phyloP scores from a whole-genome alignment of 2,888 invertebrate species.

The Rhagophthalmus giganteus region DNA sequence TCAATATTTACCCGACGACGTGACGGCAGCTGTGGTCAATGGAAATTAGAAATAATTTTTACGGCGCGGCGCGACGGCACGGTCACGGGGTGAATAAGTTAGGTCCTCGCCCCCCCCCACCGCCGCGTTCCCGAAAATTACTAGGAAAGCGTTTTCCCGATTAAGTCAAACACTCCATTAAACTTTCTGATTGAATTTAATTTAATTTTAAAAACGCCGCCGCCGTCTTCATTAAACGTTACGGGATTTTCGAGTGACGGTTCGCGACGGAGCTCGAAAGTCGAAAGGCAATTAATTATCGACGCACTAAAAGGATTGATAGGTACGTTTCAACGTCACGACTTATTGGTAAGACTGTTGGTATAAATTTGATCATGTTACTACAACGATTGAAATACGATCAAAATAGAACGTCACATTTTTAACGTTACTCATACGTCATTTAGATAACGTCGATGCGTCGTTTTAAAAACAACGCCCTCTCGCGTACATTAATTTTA shows the following conservation, averaged over 20 bases:
- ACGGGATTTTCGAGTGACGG: slow-evolving; percentile 28
- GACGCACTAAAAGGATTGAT: too few species aligned
- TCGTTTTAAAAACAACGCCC: too few species aligned
- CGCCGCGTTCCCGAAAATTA: slow-evolving; percentile 28
- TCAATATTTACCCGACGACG: slow-evolving; percentile 39
- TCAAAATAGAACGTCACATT: too few species aligned
- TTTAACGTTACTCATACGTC: too few species aligned
- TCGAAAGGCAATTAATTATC: not conserved
- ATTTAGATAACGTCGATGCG: too few species aligned
- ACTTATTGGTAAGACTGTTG: too few species aligned
- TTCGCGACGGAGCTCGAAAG: slow-evolving; percentile 12
- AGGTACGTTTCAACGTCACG: too few species aligned
- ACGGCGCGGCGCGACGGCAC: too few species aligned
- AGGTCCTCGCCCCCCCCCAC: slow-evolving; percentile 29
- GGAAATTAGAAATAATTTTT: slow-evolving; percentile 45
- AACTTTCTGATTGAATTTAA: slow-evolving; percentile 47
- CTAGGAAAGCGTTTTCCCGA: slow-evolving; percentile 38
- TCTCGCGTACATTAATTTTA: too few species aligned
- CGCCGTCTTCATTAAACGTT: slow-evolving; percentile 43
- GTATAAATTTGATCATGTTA: too few species aligned
- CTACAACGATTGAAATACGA: too few species aligned
- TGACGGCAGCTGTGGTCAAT: slow-evolving; percentile 45
- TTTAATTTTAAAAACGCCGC: slow-evolving; percentile 36
- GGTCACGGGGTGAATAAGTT: slow-evolving; percentile 25
- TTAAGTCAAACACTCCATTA: slow-evolving; percentile 47